A percentile compares a stretch with the other conserved stretches of the same genome.
These are phyloP conservation scores for Galeopterus variegatus DNA, from an alignment of 2,113 vertebrate genomes.

Conservation along the genomic window DNA sequence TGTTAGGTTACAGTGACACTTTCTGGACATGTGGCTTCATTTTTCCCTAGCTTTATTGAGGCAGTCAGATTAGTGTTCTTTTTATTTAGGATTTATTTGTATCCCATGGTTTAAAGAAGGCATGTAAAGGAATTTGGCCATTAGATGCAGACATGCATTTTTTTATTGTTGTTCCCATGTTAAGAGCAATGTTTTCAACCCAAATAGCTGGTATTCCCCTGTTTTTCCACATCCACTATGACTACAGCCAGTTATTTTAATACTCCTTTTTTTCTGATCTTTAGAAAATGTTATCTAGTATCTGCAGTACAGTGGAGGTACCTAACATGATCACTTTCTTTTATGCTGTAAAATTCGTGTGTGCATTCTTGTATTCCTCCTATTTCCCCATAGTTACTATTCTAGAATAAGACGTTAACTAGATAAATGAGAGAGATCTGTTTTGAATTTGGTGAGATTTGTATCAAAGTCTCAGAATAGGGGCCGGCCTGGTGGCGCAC, in stretches of 20 bases:
- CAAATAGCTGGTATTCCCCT: conserved; percentile 82
- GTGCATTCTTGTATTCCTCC: not conserved
- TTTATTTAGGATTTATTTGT: conserved; percentile 62
- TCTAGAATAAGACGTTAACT: conserved; percentile 25
- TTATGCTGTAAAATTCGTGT: not conserved
- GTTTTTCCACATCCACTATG: conserved; percentile 74
- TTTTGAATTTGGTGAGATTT: conserved; percentile 50
- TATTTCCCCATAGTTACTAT: not conserved
- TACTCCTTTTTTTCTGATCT: conserved; percentile 68
- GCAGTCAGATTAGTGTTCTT: not conserved
- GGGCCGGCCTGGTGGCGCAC: no score
- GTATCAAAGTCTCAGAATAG: conserved; percentile 31
- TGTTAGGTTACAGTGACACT: conserved; percentile 17
- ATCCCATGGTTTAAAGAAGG: conserved; percentile 55
- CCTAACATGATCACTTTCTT: conserved; percentile 6
- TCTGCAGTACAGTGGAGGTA: not conserved
- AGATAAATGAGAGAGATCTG: not conserved
- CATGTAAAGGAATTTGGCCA: conserved; percentile 7
- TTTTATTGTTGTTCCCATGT: conserved; percentile 66
- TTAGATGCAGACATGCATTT: conserved; percentile 58
- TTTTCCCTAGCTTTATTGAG: conserved; percentile 31
- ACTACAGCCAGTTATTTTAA: conserved; percentile 68
- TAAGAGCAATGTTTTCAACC: conserved; percentile 24
- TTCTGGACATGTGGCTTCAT: not conserved
- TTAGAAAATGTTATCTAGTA: conserved; percentile 57